These are phyloP conservation scores for Discoglossus pictus DNA, from an alignment of 2,797 vertebrate genomes.

Conservation along the genomic window DNA sequence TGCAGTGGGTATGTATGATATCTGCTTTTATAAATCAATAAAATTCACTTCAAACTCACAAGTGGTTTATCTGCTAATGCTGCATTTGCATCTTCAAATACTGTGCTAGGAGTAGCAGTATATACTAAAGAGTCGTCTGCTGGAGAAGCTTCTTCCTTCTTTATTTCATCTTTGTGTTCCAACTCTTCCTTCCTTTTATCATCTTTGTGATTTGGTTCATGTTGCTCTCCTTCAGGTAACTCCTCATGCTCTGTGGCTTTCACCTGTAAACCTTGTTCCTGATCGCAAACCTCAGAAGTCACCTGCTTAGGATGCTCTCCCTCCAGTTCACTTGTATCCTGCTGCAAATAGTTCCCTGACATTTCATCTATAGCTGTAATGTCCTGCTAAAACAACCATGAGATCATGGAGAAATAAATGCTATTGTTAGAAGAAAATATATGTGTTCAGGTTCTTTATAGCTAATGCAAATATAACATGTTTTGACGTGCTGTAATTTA, in stretches of 20 bases:
- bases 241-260: neutral
- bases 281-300: neutral
- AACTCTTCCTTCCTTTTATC: neutral
- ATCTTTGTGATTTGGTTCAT: neutral
- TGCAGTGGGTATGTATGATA: too few relatives aligned
- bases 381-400: conserved; percentile 3
- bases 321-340: neutral
- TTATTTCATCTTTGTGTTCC: neutral
- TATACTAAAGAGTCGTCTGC: conserved; percentile 62
- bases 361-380: neutral
- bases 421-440: too few relatives aligned
- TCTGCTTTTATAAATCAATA: too few relatives aligned
- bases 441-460: too few relatives aligned
- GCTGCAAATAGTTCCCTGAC: neutral
- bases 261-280: neutral
- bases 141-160: neutral
- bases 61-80: conserved; percentile 60
- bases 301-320: neutral
- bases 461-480: too few relatives aligned
- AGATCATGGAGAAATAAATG: neutral
- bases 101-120: conserved; percentile 61
- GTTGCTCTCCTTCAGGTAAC: neutral
- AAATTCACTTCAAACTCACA: too few relatives aligned
- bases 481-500: too few relatives aligned
- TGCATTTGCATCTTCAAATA: conserved; percentile 58